Conservation (phyloP, 35 echinoderm and acorn worm species). For the Ptychodera flava region DNA sequence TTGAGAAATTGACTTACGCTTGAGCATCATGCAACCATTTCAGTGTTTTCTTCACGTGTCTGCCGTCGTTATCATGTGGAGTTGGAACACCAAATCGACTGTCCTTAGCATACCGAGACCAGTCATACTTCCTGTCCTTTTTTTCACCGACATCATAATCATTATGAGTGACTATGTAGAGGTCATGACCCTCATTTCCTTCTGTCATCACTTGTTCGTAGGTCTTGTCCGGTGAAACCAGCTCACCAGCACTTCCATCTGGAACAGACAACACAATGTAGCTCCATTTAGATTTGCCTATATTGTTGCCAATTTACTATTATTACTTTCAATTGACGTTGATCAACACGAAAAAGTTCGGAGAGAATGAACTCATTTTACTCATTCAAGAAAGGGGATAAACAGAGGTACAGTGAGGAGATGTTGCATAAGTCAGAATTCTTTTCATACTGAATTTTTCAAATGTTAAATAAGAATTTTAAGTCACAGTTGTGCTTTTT, state of each 20-base stretch:
- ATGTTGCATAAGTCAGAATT: too few relatives aligned
- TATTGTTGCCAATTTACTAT: too few relatives aligned
- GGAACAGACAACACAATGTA: not conserved
- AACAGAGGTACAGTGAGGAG: too few relatives aligned
- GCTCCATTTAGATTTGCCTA: too few relatives aligned
- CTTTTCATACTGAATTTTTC: too few relatives aligned
- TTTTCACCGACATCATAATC: conserved; percentile 86
- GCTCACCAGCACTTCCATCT: conserved; percentile 91
- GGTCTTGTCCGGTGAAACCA: conserved; percentile 75
- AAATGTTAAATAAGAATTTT: too few relatives aligned
- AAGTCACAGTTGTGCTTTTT: too few relatives aligned
- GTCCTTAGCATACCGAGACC: conserved; percentile 80
- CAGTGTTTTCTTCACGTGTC: conserved; percentile 64
- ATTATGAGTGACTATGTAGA: conserved; percentile 88
- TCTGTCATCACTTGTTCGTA: conserved; percentile 64
- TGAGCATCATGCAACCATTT: conserved; percentile 84
- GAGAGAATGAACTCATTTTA: too few relatives aligned
- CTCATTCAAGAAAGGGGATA: too few relatives aligned
- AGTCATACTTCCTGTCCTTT: conserved; percentile 82
- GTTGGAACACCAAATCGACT: conserved; percentile 69
- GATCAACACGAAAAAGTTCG: too few relatives aligned
- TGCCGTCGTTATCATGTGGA: conserved; percentile 90
- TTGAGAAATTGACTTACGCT: too few relatives aligned
- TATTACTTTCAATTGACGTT: too few relatives aligned
- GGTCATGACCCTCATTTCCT: conserved; percentile 56